Conservation (phyloP, 2,113 vertebrate genomes). For the Colinus virginianus region DNA sequence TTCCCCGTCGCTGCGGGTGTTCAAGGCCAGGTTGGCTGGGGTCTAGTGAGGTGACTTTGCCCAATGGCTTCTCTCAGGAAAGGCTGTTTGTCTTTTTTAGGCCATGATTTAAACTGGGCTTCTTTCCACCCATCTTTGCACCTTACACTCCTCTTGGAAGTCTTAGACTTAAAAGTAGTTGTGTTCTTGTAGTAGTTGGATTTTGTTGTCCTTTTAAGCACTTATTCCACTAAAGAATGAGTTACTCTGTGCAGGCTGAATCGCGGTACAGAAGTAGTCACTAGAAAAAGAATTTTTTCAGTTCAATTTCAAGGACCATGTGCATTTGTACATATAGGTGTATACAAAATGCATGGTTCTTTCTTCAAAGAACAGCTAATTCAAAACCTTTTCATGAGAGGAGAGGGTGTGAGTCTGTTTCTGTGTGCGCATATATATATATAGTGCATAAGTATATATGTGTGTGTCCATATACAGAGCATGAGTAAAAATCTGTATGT, state of each 20-base stretch:
- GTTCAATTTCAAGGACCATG: background rate
- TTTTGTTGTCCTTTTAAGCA: background rate
- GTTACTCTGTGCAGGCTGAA: background rate
- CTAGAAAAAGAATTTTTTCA: background rate
- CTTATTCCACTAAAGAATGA: background rate
- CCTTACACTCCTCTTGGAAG: background rate
- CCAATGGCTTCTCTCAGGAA: background rate
- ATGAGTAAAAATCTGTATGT: background rate
- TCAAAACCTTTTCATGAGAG: background rate
- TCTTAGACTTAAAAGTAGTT: background rate
- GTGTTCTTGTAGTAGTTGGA: background rate
- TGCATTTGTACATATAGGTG: background rate
- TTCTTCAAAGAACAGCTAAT: background rate
- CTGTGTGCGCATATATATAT: background rate
- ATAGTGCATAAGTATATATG: background rate
- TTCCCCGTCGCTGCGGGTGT: background rate
- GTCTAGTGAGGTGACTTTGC: background rate
- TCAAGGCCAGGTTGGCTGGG: background rate
- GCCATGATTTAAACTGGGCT: background rate
- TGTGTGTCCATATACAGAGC: background rate
- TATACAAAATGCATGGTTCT: background rate
- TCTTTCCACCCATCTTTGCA: background rate
- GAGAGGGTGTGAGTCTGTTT: background rate
- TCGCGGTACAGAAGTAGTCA: background rate
- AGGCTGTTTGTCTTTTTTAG: conserved; percentile 12